Conservation (phyloP, 2,797 vertebrate genomes). For the Centropyge bicolor region DNA sequence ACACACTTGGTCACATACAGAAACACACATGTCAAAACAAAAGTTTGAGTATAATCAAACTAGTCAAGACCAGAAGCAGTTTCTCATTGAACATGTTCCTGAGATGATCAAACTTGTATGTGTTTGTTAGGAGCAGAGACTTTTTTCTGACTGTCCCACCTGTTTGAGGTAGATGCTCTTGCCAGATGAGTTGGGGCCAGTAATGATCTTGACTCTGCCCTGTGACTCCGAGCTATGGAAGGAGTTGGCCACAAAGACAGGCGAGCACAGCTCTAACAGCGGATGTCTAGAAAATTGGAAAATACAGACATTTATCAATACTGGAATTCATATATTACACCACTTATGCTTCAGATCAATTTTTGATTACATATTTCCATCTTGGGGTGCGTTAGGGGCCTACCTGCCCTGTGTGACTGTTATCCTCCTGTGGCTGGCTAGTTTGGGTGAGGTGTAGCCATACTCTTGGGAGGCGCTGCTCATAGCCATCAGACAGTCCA, state of each 20-base stretch:
- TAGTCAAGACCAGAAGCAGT: background rate
- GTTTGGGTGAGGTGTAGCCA: slow-evolving; percentile 89
- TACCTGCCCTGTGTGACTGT: slow-evolving; percentile 91
- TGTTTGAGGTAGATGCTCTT: slow-evolving; percentile 98
- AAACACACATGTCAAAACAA: slow-evolving; percentile 18
- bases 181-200: slow-evolving; percentile 97
- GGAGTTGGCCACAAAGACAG: slow-evolving; percentile 94
- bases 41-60: background rate
- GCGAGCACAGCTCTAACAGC: slow-evolving; percentile 92
- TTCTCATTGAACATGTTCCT: background rate
- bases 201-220: slow-evolving; percentile 92
- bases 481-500: slow-evolving; percentile 95
- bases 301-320: slow-evolving; percentile 14
- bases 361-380: slow-evolving; percentile 9
- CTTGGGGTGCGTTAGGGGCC: background rate
- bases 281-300: slow-evolving; percentile 88
- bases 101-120: background rate
- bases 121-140: background rate
- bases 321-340: background rate
- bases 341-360: background rate
- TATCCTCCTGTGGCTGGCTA: slow-evolving; percentile 84
- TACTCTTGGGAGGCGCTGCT: slow-evolving; percentile 92
- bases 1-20: background rate
- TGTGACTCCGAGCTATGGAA: slow-evolving; percentile 85
- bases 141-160: slow-evolving; percentile 66